Percentiles rank a stretch among this genome's conserved stretches.
phyloP scores from a whole-genome alignment of 2,888 invertebrate species.

The Meteorus cinctellus region DNA sequence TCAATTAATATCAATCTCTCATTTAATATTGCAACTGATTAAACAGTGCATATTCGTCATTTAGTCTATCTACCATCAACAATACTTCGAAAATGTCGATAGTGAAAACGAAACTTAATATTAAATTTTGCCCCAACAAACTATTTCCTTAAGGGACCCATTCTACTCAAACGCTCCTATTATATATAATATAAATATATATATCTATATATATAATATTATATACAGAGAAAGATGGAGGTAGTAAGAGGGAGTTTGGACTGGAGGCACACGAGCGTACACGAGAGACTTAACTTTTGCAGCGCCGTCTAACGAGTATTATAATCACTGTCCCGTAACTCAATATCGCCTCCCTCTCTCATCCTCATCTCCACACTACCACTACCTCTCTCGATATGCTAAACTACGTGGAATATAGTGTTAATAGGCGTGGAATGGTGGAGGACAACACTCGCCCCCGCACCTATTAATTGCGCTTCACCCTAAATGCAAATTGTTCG shows the following conservation, averaged over 20 bases:
- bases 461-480: slow-evolving; percentile 73
- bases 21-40: too few relatives aligned
- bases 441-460: slow-evolving; percentile 63
- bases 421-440: slow-evolving; percentile 72
- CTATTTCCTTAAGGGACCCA: too few relatives aligned
- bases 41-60: too few relatives aligned
- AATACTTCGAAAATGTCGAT: too few relatives aligned
- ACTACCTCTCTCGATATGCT: slow-evolving; percentile 48
- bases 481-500: slow-evolving; percentile 73
- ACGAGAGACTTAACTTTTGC: slow-evolving; percentile 59
- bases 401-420: slow-evolving; percentile 68
- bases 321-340: slow-evolving; percentile 72
- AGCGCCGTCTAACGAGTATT: slow-evolving; percentile 72
- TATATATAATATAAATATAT: slow-evolving; percentile 10
- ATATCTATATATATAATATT: slow-evolving; percentile 10
- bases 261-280: slow-evolving; percentile 37
- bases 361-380: slow-evolving; percentile 57
- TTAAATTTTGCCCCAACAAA: slow-evolving; percentile 28
- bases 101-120: too few relatives aligned
- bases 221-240: slow-evolving; percentile 4
- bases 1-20: too few relatives aligned
- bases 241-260: neutral
- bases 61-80: too few relatives aligned
- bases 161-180: neutral
- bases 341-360: slow-evolving; percentile 68